These are phyloP conservation scores for Drosophila sulfurigaster DNA, from an alignment of 1,140 invertebrate species.

Conservation along the genomic window DNA sequence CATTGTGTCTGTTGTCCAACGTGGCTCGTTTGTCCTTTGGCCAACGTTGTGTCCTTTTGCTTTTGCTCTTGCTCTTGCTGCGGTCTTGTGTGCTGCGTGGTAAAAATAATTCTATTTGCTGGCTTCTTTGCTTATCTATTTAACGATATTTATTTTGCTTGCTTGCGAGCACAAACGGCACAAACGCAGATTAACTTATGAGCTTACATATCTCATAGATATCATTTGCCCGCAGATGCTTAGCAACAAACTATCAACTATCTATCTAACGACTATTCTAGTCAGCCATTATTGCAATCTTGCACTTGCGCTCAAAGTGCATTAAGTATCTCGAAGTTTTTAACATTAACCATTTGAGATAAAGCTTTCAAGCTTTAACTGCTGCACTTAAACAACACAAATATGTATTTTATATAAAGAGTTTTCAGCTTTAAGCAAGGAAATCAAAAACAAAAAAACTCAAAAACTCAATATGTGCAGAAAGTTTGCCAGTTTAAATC, in stretches of 20 bases:
- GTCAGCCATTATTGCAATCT: too few species aligned
- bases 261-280: neutral
- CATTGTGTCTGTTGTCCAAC: constrained; percentile 19
- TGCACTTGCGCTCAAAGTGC: too few species aligned
- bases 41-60: neutral
- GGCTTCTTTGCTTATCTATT: constrained; percentile 68
- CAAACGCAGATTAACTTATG: constrained; percentile 47
- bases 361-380: too few species aligned
- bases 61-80: neutral
- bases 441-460: too few species aligned
- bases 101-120: constrained; percentile 71
- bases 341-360: too few species aligned
- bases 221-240: constrained; percentile 12
- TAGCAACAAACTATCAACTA: neutral
- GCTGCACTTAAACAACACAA: too few species aligned
- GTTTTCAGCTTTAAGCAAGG: too few species aligned
- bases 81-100: constrained; percentile 15
- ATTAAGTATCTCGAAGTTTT: too few species aligned
- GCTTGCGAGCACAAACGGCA: constrained; percentile 2
- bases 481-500: too few species aligned
- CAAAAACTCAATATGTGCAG: too few species aligned
- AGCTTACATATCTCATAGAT: constrained; percentile 39
- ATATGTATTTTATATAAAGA: too few species aligned
- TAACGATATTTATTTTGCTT: constrained; percentile 72
- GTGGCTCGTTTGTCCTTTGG: constrained; percentile 34